Percentiles rank a stretch among this genome's conserved stretches.
phyloP scores from a whole-genome alignment of 2,113 vertebrate species.

The Amblyornis subalaris region DNA sequence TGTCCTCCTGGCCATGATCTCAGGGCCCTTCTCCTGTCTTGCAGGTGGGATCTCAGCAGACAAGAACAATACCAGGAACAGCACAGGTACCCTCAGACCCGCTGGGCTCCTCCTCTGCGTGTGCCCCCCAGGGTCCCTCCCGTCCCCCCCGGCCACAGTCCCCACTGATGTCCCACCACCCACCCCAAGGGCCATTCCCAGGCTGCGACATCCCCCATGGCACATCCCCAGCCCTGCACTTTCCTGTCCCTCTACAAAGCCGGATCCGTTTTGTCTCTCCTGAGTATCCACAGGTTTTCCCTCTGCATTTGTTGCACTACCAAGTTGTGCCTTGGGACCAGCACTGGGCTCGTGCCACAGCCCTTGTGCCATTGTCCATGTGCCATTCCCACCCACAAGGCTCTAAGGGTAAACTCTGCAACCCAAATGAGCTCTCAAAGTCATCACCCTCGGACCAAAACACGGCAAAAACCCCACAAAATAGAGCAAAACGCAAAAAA shows the following conservation, averaged over 20 bases:
- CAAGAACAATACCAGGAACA: background rate
- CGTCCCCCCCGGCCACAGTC: background rate
- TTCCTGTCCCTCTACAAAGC: background rate
- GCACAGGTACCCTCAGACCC: conserved; percentile 3
- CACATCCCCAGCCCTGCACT: background rate
- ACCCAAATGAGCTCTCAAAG: fast-evolving
- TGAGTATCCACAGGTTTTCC: fast-evolving
- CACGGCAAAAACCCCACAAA: background rate
- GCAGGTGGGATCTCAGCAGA: conserved; percentile 22
- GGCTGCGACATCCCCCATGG: background rate
- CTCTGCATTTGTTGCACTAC: fast-evolving
- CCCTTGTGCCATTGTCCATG: background rate
- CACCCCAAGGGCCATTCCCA: background rate
- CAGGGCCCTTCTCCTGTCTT: background rate
- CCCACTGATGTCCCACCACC: background rate
- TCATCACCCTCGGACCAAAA: background rate
- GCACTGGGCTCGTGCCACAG: background rate
- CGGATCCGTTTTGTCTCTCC: fast-evolving
- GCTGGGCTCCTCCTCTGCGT: fast-evolving
- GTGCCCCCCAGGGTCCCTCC: background rate
- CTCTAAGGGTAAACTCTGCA: background rate
- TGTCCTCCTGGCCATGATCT: background rate
- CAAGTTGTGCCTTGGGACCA: too few relatives aligned
- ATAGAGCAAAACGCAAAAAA: background rate
- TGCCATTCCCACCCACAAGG: background rate